Percentiles rank a stretch among this genome's conserved stretches.
Evolutionary conservation across 2,797 vertebrate genomes (phyloP).

Genomic region (Urocyon cinereoargenteus): DNA sequence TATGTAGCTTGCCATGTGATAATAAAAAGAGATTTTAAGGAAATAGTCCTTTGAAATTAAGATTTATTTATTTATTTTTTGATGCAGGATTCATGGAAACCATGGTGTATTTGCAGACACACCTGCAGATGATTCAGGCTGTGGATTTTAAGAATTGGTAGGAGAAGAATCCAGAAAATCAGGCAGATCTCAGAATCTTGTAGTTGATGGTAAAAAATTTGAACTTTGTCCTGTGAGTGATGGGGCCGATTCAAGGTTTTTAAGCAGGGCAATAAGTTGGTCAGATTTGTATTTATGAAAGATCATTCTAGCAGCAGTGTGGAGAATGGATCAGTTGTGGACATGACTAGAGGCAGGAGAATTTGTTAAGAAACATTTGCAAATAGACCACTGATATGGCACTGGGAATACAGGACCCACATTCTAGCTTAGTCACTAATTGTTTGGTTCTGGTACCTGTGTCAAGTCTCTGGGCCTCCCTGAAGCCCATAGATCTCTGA

Average conservation of each 20-base stretch:
- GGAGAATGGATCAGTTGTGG: slow-evolving; percentile 13
- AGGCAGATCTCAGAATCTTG: not conserved
- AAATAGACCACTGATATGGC: not conserved
- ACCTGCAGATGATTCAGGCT: not conserved
- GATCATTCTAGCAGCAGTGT: slow-evolving; percentile 25
- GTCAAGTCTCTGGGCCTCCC: not conserved
- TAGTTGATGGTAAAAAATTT: not conserved
- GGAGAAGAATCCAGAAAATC: slow-evolving; percentile 34
- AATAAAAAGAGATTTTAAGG: not conserved
- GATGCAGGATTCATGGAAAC: not conserved
- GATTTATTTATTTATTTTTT: not conserved
- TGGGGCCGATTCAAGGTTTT: not conserved
- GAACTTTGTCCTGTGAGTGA: slow-evolving; percentile 38
- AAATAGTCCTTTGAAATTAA: not conserved
- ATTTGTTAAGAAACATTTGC: slow-evolving; percentile 37
- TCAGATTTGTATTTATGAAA: slow-evolving; percentile 61
- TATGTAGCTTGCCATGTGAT: not conserved
- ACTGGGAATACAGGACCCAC: not conserved
- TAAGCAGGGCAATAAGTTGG: slow-evolving; percentile 20
- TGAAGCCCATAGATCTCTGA: not conserved
- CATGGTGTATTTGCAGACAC: not conserved
- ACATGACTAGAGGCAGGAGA: slow-evolving; percentile 24
- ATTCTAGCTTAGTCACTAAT: not conserved
- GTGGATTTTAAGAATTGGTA: not conserved
- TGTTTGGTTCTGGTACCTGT: not conserved